These are phyloP conservation scores for Phanerotoma sp. DNA, from an alignment of 2,888 invertebrate species.

Conservation along the genomic window DNA sequence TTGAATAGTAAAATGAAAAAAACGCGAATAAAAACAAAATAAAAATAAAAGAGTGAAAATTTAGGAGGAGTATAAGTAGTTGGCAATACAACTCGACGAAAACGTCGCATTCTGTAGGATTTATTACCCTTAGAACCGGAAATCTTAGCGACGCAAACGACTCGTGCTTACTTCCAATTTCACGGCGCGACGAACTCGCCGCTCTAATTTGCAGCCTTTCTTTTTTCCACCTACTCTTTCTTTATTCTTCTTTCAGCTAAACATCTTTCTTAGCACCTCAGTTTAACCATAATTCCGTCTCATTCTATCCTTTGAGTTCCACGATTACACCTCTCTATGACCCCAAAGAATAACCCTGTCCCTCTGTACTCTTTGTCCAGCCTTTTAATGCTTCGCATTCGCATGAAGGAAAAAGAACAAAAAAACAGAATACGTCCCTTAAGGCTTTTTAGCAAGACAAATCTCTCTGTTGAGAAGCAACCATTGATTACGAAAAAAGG, in stretches of 20 bases:
- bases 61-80: neutral
- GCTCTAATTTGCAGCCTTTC: constrained; percentile 36
- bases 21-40: no score
- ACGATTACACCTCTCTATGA: neutral
- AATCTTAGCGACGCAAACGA: constrained; percentile 18
- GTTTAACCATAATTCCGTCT: neutral
- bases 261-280: neutral
- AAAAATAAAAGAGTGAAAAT: neutral
- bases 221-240: constrained; percentile 22
- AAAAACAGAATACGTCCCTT: neutral
- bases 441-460: constrained; percentile 9
- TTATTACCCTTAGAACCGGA: constrained; percentile 15
- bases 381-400: neutral
- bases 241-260: constrained; percentile 4
- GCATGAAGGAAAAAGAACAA: neutral
- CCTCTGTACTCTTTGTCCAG: neutral
- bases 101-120: constrained; percentile 8
- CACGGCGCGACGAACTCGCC: constrained; percentile 37
- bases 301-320: neutral
- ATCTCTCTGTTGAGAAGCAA: neutral
- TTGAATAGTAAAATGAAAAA: no score
- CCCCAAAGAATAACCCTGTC: neutral
- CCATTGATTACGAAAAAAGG: neutral
- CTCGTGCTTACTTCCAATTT: constrained; percentile 36
- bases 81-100: neutral